These are phyloP conservation scores for Aphidius colemani DNA, from an alignment of 2,888 invertebrate genomes.

Conservation along the genomic window DNA sequence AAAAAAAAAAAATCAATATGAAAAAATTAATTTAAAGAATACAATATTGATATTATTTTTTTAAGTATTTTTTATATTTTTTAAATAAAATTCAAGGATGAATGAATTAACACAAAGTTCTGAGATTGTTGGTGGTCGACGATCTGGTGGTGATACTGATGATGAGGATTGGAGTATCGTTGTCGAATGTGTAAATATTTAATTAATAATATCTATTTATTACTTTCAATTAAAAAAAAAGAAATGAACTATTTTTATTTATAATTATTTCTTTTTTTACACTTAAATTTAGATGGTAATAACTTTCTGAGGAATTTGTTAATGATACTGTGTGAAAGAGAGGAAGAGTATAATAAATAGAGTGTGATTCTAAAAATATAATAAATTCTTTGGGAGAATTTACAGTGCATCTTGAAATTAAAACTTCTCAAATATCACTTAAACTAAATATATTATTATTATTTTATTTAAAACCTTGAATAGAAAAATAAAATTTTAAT, in stretches of 20 bases:
- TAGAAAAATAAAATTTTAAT: too few species aligned
- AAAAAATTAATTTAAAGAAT: background rate
- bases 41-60: background rate
- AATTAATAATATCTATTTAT: background rate
- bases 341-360: background rate
- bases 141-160: constrained; percentile 50
- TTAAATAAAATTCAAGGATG: constrained; percentile 38
- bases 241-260: background rate
- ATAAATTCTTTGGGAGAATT: background rate
- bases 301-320: background rate
- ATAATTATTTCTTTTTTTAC: too few species aligned
- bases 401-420: background rate
- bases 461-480: too few species aligned
- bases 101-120: constrained; percentile 53
- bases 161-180: constrained; percentile 59
- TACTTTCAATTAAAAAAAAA: background rate
- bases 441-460: too few species aligned
- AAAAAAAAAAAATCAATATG: background rate
- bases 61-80: background rate
- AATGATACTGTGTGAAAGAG: background rate
- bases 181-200: constrained; percentile 55
- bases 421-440: too few species aligned
- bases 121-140: constrained; percentile 40
- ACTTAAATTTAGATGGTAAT: too few species aligned
- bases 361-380: background rate